phyloP scores from a whole-genome alignment of 2,113 vertebrate species.

The Origma solitaria region DNA sequence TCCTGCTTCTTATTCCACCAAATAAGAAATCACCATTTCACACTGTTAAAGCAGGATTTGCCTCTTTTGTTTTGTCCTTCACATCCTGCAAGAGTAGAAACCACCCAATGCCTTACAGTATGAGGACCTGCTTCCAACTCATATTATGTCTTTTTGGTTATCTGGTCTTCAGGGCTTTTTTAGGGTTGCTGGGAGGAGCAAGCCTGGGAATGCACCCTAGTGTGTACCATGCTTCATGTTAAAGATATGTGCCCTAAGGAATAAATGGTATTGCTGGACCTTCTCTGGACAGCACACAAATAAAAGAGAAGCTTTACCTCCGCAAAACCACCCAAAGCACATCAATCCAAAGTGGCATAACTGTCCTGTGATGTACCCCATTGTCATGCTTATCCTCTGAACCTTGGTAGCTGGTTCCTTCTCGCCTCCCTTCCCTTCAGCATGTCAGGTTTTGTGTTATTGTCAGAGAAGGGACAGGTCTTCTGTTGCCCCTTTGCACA shows the following conservation, averaged over 20 bases:
- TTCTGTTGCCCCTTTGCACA: background rate
- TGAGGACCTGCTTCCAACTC: background rate
- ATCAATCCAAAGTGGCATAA: background rate
- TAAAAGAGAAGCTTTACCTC: background rate
- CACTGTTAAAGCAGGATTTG: background rate
- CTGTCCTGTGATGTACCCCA: background rate
- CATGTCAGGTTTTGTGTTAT: background rate
- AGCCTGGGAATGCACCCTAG: background rate
- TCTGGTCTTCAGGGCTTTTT: background rate
- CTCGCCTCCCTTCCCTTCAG: rapidly evolving
- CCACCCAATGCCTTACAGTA: background rate
- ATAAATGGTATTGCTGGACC: background rate
- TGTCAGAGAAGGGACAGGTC: background rate
- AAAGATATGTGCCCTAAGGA: background rate
- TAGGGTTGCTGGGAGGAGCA: background rate
- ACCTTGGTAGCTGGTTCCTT: background rate
- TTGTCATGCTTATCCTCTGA: background rate
- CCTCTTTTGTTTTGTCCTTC: background rate
- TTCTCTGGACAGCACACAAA: background rate
- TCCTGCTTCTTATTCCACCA: background rate
- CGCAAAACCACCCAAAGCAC: background rate
- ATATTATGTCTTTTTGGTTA: background rate
- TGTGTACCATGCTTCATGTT: background rate
- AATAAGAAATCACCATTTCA: background rate
- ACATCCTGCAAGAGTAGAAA: background rate